Evolutionary conservation across 2,888 invertebrate genomes (phyloP), one percentile per base, ranked within the genome.

Genomic region (Capitulum mitella): DNA sequence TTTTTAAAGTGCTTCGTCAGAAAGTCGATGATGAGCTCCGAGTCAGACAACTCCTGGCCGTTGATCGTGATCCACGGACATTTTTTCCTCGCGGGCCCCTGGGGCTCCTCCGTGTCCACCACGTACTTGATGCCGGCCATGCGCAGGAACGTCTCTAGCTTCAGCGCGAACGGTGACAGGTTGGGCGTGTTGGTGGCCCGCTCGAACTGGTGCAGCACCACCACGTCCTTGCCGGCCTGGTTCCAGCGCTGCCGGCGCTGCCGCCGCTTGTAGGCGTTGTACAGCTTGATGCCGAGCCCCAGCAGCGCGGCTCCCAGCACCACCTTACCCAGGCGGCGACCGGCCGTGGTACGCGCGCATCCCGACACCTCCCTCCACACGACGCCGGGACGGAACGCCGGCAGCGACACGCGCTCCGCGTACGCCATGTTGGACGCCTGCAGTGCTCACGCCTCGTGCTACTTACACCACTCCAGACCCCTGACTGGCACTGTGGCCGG

Each of bases 11-110:
- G 83, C 74, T 83, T 82, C 79, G 83, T 85, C 46, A 86, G 82
- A 79, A 83, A 84, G 64, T 86, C 85, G 37, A 86, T 85, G 79
- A 84, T 83, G 32, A 85, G 82, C 82, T 85, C 84, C 0, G 86
- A 85, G 80, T 86, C 86, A 3, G 84, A 84, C 0, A 86, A 80
- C 0, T 83, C 82, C 51, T 81, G 79, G 0, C 85, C 85, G 80
- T 85, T 85, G 78, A 84, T 83, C n/a, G 83, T 83, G 61, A 86
- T 85, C 85, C 86, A 86, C 0, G 86, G 86, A 6, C 84, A 83
- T 81, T 54, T 54, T 10, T n/a, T 54, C 6, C 54, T 3, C 19
- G n/a, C n/a, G n/a, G 54, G 5, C 54, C 85, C 85, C 74, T n/a
- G 37, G 1, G 74, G 74, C 43, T 74, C 74, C n/a, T 74, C 74